A percentile compares a stretch with the other conserved stretches of the same genome.
These are phyloP conservation scores for Selenia dentaria DNA, from an alignment of 2,888 invertebrate genomes.

Conservation along the genomic window DNA sequence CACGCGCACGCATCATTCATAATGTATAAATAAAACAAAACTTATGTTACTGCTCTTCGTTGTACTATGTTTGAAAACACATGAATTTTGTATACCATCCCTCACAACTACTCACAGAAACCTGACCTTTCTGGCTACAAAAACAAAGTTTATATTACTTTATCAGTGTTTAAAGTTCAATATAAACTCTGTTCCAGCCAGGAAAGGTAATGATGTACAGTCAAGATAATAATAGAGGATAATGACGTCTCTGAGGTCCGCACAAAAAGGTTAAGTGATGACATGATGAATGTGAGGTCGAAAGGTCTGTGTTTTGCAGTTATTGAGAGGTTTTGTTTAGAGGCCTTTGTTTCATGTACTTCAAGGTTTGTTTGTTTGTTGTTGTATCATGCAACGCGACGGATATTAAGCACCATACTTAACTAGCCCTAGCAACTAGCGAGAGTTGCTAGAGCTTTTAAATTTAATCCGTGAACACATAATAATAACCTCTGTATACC, in stretches of 20 bases:
- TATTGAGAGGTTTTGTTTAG: constrained; percentile 10
- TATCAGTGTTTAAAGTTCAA: background rate
- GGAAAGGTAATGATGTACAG: constrained; percentile 33
- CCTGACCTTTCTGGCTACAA: background rate
- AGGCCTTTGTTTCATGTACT: constrained; percentile 1
- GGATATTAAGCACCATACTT: no score
- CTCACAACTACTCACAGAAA: background rate
- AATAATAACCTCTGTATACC: no score
- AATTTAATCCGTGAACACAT: no score
- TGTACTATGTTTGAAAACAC: constrained; percentile 2
- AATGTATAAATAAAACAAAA: no score
- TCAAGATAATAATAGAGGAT: constrained; percentile 38
- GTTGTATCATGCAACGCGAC: no score
- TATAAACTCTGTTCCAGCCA: constrained; percentile 29
- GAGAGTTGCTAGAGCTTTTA: no score
- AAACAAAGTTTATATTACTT: constrained; percentile 4
- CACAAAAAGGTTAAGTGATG: constrained; percentile 42
- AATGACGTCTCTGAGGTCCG: constrained; percentile 35
- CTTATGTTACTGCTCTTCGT: background rate
- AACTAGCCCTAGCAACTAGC: no score
- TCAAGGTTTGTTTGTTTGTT: background rate
- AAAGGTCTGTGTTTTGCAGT: constrained; percentile 10
- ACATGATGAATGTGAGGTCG: constrained; percentile 35
- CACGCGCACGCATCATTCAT: no score
- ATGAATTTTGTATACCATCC: constrained; percentile 21